These are phyloP conservation scores for Chelon labrosus DNA, from an alignment of 2,797 vertebrate species.

Conservation along the genomic window DNA sequence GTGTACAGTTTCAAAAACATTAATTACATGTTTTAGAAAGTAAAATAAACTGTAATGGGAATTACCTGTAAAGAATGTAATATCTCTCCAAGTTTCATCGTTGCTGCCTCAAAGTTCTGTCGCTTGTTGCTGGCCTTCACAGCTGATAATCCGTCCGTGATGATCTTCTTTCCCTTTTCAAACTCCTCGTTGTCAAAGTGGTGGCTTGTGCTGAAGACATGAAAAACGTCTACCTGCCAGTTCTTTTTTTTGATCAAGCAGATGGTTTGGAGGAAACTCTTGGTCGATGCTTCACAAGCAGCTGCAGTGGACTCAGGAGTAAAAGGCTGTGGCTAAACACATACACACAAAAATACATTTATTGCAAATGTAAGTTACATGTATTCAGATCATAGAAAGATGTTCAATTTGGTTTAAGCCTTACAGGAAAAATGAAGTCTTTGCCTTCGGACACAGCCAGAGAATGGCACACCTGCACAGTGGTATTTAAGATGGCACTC, in stretches of 20 bases:
- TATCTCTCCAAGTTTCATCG: constrained; percentile 68
- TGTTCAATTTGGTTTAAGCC: not conserved
- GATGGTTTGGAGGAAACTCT: constrained; percentile 61
- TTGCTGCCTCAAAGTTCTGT: constrained; percentile 65
- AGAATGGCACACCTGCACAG: constrained; percentile 62
- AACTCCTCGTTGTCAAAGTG: constrained; percentile 82
- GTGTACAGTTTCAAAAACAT: too few relatives aligned
- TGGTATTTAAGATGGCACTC: constrained; percentile 62
- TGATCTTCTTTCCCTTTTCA: constrained; percentile 64
- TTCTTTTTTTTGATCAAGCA: constrained; percentile 42
- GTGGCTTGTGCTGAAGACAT: constrained; percentile 48
- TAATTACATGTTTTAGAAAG: too few relatives aligned
- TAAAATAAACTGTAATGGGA: not conserved
- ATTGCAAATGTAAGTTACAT: not conserved
- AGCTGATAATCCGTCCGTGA: constrained; percentile 61
- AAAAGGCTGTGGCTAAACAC: constrained; percentile 43
- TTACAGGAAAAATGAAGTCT: constrained; percentile 68
- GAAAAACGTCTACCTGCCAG: constrained; percentile 58
- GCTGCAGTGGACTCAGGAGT: constrained; percentile 44
- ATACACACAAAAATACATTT: not conserved
- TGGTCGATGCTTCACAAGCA: constrained; percentile 59
- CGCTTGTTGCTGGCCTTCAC: constrained; percentile 70
- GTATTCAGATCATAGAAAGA: too few relatives aligned
- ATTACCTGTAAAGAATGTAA: constrained; percentile 82
- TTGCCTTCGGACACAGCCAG: constrained; percentile 65